Evolutionary conservation across 2,113 vertebrate genomes (phyloP).

Genomic region (Oreochromis tanganicae): DNA sequence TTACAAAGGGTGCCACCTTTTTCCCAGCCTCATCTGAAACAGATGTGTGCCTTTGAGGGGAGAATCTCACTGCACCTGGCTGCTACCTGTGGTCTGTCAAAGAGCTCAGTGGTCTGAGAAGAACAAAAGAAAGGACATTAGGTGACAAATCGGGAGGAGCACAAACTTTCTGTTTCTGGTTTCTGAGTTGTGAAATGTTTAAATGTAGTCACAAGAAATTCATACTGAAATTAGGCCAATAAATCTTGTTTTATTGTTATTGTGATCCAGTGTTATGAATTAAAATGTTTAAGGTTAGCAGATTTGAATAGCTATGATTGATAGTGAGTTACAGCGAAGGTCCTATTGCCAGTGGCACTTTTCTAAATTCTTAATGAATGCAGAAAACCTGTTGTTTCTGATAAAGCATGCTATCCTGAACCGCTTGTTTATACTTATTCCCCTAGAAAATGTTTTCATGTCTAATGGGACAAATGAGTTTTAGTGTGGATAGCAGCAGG

Average conservation of each 20-base stretch:
- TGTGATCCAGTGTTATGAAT: background rate
- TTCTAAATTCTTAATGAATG: conserved; percentile 20
- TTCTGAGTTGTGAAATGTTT: conserved; percentile 16
- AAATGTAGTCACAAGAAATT: background rate
- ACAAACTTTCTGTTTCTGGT: conserved; percentile 43
- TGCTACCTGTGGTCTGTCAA: conserved; percentile 68
- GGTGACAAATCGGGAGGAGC: conserved; percentile 25
- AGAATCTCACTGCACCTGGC: conserved; percentile 63
- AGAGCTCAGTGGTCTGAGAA: conserved; percentile 70
- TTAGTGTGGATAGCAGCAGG: background rate
- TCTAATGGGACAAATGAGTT: background rate
- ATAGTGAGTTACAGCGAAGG: background rate
- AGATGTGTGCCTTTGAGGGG: conserved; percentile 74
- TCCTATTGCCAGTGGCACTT: background rate
- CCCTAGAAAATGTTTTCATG: background rate
- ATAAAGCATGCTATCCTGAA: background rate
- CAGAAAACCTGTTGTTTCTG: conserved; percentile 50
- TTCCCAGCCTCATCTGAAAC: conserved; percentile 57
- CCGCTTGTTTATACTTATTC: background rate
- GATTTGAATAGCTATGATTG: background rate
- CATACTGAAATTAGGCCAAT: background rate
- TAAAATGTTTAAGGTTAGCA: background rate
- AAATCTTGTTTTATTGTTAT: background rate
- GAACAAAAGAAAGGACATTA: conserved; percentile 50
- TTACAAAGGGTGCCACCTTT: conserved; percentile 52